Evolutionary conservation across 2,888 invertebrate species (phyloP).

Genomic region (Xestia rhomboidea): DNA sequence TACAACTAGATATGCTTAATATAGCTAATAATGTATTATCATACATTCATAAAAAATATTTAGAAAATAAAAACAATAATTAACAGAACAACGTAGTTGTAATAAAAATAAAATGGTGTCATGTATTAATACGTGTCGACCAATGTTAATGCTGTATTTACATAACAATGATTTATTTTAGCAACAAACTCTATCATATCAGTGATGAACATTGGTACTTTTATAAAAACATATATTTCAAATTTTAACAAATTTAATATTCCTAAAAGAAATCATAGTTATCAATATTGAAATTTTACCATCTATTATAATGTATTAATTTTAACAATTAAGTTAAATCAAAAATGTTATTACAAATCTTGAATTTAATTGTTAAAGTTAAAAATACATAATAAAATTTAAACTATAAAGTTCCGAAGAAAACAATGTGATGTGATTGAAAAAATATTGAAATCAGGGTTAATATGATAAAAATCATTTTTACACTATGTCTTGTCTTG

Average conservation of each 20-base stretch:
- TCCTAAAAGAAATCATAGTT: conserved; percentile 55
- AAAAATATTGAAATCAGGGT: conserved; percentile 34
- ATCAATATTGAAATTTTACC: conserved; percentile 45
- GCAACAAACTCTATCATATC: conserved; percentile 75
- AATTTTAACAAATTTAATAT: conserved; percentile 42
- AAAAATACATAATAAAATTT: conserved; percentile 2
- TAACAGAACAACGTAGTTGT: conserved; percentile 81
- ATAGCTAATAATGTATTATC: conserved; percentile 79
- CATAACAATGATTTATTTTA: conserved; percentile 78
- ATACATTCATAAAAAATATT: conserved; percentile 82
- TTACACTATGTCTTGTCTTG: conserved; percentile 26
- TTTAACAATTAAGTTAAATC: conserved; percentile 27
- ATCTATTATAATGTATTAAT: conserved; percentile 41
- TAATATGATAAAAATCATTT: conserved; percentile 30
- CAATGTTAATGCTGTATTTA: conserved; percentile 78
- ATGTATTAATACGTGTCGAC: conserved; percentile 80
- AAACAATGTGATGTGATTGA: conserved; percentile 18
- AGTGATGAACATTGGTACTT: conserved; percentile 21
- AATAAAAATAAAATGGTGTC: conserved; percentile 86
- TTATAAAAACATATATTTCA: conserved; percentile 38
- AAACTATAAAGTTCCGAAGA: conserved; percentile 31
- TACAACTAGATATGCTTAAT: conserved; percentile 82
- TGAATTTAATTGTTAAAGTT: conserved; percentile 33
- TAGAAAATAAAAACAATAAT: conserved; percentile 81
- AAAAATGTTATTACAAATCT: conserved; percentile 25